Base-by-base conservation (phyloP, 2,888 invertebrate genomes). In the Chymomyza procnemis region DNA sequence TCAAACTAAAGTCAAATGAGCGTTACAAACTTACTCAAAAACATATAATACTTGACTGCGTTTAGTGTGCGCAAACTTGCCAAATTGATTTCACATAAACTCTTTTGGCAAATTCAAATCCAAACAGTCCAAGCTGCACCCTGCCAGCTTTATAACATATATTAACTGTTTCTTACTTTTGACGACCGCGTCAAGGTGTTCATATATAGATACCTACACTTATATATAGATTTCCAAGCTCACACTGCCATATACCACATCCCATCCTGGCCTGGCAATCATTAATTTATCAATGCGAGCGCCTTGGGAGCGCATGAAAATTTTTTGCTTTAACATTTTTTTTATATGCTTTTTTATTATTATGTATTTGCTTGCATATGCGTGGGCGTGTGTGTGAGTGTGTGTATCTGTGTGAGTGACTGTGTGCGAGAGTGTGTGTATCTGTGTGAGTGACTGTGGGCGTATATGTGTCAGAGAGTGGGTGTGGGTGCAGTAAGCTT, bases 231-330 rank as follows among this genome's bases (percentile, higher is more conserved):
- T n/a, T n/a, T n/a, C 12, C 34, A 41, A 12, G n/a, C 34, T 12
- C 34, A 41, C 34, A 3, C 34, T 12, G 34, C 9, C 12, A 41
- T 41, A 12, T 12, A 12, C 34, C 34, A n/a, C n/a, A n/a, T 22
- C 4, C 4, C 26, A 50, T 50, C 3, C 16, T 50, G 3, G 14
- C 16, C 54, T 54, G 78, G 83, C 84, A 85, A 84, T 84, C 87
- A 85, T 83, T 85, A 83, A 87, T 83, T 83, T 83, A 83, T 83
- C 83, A 87, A 83, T 85, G 78, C 80, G 74, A 76, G 84, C 80
- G 73, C 81, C 77, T 74, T 78, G 81, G 81, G 86, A 78, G 73
- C 67, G 69, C 78, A 83, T 87, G 85, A 85, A 82, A 80, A 80
- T 85, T 87, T 79, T 74, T 8, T 50, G 14, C 26, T 22, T 19